These are phyloP conservation scores for Rallus crepitans DNA, from an alignment of 2,797 vertebrate genomes.

Conservation along the genomic window DNA sequence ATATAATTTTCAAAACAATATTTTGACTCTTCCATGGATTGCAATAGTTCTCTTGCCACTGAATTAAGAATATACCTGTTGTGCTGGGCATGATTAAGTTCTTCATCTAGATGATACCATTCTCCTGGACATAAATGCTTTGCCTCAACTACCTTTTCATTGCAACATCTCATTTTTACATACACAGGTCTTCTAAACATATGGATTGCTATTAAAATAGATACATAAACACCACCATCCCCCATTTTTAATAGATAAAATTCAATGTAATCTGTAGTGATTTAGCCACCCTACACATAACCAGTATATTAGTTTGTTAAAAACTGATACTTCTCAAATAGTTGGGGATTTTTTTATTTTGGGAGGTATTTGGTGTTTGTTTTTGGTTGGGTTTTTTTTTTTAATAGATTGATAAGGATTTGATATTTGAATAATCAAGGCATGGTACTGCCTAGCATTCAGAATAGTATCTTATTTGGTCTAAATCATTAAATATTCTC, in stretches of 20 bases:
- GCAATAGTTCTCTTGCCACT: neutral
- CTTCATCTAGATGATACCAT: neutral
- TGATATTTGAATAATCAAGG: neutral
- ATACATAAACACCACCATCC: too few relatives aligned
- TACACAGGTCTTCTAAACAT: neutral
- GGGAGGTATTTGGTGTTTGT: too few relatives aligned
- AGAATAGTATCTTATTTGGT: neutral
- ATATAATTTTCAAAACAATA: neutral
- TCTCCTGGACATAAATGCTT: neutral
- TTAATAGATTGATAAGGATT: neutral
- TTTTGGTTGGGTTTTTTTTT: neutral
- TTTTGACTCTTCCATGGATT: slow-evolving; percentile 5
- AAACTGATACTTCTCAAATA: neutral
- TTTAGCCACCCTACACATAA: neutral
- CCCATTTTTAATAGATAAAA: neutral
- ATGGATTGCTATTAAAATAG: neutral
- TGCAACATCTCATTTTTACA: neutral
- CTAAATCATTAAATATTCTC: neutral
- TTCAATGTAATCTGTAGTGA: neutral
- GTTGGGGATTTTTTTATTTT: too few relatives aligned
- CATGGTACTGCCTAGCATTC: neutral
- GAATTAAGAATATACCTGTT: neutral
- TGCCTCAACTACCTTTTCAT: neutral
- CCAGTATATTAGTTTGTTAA: neutral
- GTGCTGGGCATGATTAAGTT: neutral